Percentiles rank a stretch among this genome's conserved stretches.
These are phyloP conservation scores for Adoxophyes honmai DNA, from an alignment of 1,140 invertebrate genomes.

Conservation along the genomic window DNA sequence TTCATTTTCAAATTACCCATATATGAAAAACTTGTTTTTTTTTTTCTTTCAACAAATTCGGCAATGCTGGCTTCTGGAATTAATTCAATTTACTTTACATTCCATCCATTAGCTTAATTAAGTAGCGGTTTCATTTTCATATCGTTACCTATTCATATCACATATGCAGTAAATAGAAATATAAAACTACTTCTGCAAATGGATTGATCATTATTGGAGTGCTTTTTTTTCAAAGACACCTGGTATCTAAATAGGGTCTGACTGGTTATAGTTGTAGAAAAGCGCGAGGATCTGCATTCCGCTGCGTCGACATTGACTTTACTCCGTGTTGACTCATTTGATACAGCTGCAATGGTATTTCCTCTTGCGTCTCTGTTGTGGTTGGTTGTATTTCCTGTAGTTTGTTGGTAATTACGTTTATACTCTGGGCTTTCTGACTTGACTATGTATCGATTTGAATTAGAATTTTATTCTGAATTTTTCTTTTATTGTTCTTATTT, in stretches of 20 bases:
- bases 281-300: neutral
- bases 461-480: too few species aligned
- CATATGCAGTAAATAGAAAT: too few species aligned
- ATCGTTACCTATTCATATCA: neutral
- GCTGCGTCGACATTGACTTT: neutral
- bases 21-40: too few species aligned
- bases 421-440: too few species aligned
- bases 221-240: neutral
- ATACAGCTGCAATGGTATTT: slow-evolving; percentile 1
- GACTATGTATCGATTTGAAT: too few species aligned
- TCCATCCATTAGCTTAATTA: slow-evolving; percentile 4
- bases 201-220: too few species aligned
- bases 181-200: too few species aligned
- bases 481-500: too few species aligned
- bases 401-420: neutral
- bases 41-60: neutral
- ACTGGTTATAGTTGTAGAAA: slow-evolving; percentile 7
- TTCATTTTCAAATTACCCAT: neutral
- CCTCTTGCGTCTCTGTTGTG: neutral
- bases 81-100: neutral
- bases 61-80: neutral
- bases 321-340: neutral
- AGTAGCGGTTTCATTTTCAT: neutral
- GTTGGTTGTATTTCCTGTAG: neutral
- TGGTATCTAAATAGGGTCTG: neutral